Base-by-base conservation (phyloP, 2,888 invertebrate species). In the Tetranychus piercei region DNA sequence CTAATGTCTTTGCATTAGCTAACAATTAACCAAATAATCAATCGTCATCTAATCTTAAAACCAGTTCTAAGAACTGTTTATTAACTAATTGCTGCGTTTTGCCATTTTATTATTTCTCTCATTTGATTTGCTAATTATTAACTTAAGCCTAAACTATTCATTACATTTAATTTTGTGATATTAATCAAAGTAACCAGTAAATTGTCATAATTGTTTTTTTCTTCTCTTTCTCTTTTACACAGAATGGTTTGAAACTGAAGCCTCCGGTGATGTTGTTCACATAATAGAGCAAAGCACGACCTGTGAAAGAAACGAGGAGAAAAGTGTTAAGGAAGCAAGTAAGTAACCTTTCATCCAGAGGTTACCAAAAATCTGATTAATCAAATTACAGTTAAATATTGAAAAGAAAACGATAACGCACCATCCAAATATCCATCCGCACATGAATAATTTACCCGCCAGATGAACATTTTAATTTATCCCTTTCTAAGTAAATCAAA, bases 231-330 rank as follows among this genome's bases (percentile, higher is more conserved):
- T 55, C 6, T 45, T 55, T 55, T 11, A 44, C 44, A 9, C 44
- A 79, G 79, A 79, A 74, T 79, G 79, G 79, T 77, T 77, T 69
- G 78, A 79, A 75, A 77, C 77, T 22, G 78, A 77, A 74, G 77
- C 77, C 5, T 75, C 76, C 73, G 79, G 79, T 55, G 74, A 75
- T 74, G 74, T 79, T 74, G 72, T 77, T 44, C 79, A 78, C 69
- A 74, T 79, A 22, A 77, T 78, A 4, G 77, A 77, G 66, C 78
- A 78, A 23, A 78, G 76, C 73, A 77, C 79, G 65, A 77, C 77
- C 23, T 77, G 55, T 20, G 72, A 72, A 55, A 9, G 55, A 55
- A 55, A 9, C 55, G 15, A 55, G 11, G 55, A 55, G 5, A 55
- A 55, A 55, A 55, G 55, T 55, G 55, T 15, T 55, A 23, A n/a